A percentile compares a stretch with the other conserved stretches of the same genome.
Conservation (phyloP, 2,797 vertebrate genomes). For the Urosaurus nigricauda region DNA sequence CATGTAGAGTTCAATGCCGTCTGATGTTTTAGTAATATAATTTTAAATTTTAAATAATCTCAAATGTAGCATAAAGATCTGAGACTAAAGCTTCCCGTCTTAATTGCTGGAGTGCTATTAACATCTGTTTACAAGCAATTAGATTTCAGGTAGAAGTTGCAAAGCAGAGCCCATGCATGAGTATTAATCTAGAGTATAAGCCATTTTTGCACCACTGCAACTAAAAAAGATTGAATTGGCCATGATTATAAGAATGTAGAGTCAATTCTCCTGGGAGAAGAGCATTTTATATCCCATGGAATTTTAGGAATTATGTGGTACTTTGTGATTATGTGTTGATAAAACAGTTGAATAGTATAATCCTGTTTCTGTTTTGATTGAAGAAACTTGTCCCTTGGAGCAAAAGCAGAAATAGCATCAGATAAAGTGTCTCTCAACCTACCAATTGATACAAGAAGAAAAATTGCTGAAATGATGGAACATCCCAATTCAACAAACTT, state of each 20-base stretch:
- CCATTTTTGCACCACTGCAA: not conserved
- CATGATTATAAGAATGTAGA: not conserved
- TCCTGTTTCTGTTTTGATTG: conserved; percentile 33
- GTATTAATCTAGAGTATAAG: not conserved
- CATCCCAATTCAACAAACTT: conserved; percentile 55
- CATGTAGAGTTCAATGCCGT: not conserved
- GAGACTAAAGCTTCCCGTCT: not conserved
- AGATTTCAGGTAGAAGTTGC: not conserved
- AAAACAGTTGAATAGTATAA: not conserved
- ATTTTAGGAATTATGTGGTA: not conserved
- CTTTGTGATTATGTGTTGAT: not conserved
- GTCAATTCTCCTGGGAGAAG: not conserved
- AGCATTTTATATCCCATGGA: not conserved
- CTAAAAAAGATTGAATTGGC: not conserved
- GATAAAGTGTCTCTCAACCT: conserved; percentile 86
- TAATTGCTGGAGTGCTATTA: not conserved
- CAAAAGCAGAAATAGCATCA: conserved; percentile 89
- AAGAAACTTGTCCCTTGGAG: conserved; percentile 90
- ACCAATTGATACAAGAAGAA: conserved; percentile 57
- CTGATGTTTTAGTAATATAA: not conserved
- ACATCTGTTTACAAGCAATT: not conserved
- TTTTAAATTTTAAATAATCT: not conserved
- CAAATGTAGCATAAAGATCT: not conserved
- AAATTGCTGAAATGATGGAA: conserved; percentile 81
- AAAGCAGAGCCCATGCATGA: not conserved